A percentile compares a stretch with the other conserved stretches of the same genome.
Evolutionary conservation across 2,888 invertebrate genomes (phyloP).

Genomic region (Theristus sp.): DNA sequence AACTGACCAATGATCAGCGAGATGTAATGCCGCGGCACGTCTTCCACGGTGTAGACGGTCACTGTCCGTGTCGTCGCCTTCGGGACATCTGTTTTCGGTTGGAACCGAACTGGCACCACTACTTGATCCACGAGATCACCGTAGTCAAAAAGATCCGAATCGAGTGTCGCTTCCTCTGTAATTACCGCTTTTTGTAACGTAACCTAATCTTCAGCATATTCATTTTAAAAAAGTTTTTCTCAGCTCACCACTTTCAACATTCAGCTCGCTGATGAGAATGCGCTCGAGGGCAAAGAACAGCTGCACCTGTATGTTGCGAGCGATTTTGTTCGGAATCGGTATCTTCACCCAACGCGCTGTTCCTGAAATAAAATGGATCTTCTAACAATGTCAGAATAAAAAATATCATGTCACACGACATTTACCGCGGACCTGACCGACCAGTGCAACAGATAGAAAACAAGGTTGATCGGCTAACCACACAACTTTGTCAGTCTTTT

Average conservation of each 20-base stretch:
- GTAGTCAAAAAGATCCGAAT: too few species aligned
- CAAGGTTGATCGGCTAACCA: too few species aligned
- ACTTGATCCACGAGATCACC: too few species aligned
- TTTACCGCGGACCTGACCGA: too few species aligned
- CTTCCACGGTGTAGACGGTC: neutral
- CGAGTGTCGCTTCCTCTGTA: neutral
- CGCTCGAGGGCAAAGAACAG: conserved; percentile 58
- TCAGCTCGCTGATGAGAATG: conserved; percentile 70
- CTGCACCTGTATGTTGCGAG: conserved; percentile 55
- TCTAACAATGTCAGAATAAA: too few species aligned
- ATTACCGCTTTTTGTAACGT: neutral
- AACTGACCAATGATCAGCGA: conserved; percentile 2
- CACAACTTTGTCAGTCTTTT: too few species aligned
- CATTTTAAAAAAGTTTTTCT: too few species aligned
- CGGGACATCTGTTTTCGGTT: too few species aligned
- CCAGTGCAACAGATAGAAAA: too few species aligned
- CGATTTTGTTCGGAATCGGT: conserved; percentile 58
- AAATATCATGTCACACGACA: too few species aligned
- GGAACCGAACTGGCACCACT: neutral
- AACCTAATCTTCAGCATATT: too few species aligned
- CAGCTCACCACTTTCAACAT: conserved; percentile 56
- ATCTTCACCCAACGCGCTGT: conserved; percentile 57
- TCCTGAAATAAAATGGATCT: conserved; percentile 10
- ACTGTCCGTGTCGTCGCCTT: neutral
- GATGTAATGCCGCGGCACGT: conserved; percentile 2